phyloP scores from a whole-genome alignment of 2,888 invertebrate species.

The Synanthedon tipuliformis region DNA sequence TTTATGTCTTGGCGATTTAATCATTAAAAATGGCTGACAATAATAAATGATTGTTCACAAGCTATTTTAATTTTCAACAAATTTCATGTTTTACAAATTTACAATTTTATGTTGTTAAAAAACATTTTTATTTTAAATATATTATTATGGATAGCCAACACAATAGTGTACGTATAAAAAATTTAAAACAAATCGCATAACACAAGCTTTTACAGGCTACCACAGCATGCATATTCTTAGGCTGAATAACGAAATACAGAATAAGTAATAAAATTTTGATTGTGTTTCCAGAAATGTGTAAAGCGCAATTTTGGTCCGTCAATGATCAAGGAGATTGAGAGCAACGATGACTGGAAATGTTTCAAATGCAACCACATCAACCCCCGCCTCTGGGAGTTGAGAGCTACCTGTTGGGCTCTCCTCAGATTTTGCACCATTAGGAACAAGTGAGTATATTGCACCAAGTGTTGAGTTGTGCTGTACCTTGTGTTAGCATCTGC shows the following conservation, averaged over 20 bases:
- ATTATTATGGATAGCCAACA: no score
- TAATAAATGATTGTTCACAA: no score
- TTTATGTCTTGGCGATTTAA: no score
- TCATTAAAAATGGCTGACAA: no score
- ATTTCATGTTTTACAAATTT: constrained; percentile 2
- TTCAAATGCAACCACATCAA: constrained; percentile 76
- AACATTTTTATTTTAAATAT: no score
- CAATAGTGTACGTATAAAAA: no score
- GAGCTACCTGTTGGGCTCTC: constrained; percentile 79
- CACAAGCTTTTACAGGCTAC: no score
- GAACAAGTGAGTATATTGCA: constrained; percentile 47
- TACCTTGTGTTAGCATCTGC: no score
- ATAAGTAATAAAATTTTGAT: constrained; percentile 6
- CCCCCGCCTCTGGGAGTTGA: constrained; percentile 70
- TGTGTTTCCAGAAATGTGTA: constrained; percentile 75
- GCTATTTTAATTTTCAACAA: background rate
- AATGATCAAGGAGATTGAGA: constrained; percentile 78
- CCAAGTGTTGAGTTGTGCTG: no score
- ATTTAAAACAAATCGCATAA: no score
- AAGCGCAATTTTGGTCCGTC: constrained; percentile 75
- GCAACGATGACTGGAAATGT: constrained; percentile 84
- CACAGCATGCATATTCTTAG: no score
- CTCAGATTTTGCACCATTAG: constrained; percentile 75
- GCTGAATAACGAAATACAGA: background rate
- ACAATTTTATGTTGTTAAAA: background rate